A percentile compares a stretch with the other conserved stretches of the same genome.
Conservation (phyloP, 2,797 vertebrate genomes). For the Phalanger gymnotis region DNA sequence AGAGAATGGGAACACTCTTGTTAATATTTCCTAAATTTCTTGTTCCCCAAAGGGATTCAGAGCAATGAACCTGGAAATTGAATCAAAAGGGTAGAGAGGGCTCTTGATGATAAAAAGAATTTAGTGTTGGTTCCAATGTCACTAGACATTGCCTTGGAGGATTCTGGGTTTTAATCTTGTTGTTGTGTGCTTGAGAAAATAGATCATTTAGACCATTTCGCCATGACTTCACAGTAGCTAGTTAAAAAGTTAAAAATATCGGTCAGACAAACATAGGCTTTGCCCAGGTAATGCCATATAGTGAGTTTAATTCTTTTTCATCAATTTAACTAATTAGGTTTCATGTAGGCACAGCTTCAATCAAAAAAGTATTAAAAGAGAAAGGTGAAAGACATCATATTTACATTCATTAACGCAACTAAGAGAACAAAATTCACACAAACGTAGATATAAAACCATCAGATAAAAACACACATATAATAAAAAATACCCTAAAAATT, state of each 20-base stretch:
- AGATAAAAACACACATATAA: not conserved
- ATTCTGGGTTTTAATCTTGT: constrained; percentile 29
- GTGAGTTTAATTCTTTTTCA: not conserved
- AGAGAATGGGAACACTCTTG: constrained; percentile 55
- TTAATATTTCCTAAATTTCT: constrained; percentile 60
- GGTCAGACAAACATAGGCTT: not conserved
- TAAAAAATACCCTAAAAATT: not conserved
- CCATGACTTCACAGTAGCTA: not conserved
- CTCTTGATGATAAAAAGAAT: constrained; percentile 60
- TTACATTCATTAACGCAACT: not conserved
- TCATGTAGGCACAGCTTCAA: not conserved
- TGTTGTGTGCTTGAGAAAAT: constrained; percentile 40
- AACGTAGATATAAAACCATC: not conserved
- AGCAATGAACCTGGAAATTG: constrained; percentile 74
- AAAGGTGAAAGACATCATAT: not conserved
- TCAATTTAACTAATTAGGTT: not conserved
- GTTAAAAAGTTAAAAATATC: constrained; percentile 25
- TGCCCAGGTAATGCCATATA: not conserved
- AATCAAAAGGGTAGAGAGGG: constrained; percentile 56
- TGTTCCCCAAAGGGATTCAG: constrained; percentile 48
- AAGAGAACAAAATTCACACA: not conserved
- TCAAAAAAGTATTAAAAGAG: not conserved
- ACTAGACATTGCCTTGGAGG: constrained; percentile 55
- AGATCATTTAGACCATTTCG: not conserved
- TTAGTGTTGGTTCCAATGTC: constrained; percentile 59